phyloP scores from a whole-genome alignment of 2,888 invertebrate genomes.

The Lasiommata megera region DNA sequence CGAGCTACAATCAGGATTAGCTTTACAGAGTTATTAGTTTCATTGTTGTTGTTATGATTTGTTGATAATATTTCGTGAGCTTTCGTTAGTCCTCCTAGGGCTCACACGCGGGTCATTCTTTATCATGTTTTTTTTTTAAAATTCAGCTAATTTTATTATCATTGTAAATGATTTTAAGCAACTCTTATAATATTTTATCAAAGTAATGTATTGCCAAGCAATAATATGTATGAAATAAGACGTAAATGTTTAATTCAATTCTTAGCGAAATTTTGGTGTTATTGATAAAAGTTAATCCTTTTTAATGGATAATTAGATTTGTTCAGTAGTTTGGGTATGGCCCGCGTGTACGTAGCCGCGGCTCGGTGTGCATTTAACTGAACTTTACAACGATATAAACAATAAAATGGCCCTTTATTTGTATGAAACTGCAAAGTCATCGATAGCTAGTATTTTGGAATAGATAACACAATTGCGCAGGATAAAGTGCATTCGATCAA shows the following conservation, averaged over 20 bases:
- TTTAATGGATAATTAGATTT: conserved; percentile 20
- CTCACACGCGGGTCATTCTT: conserved; percentile 49
- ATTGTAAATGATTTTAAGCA: conserved; percentile 25
- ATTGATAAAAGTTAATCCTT: conserved; percentile 15
- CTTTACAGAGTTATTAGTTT: conserved; percentile 68
- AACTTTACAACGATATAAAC: conserved; percentile 3
- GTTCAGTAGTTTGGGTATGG: conserved; percentile 38
- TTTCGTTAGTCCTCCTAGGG: conserved; percentile 66
- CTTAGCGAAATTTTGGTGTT: conserved; percentile 3
- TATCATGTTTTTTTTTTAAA: conserved; percentile 25
- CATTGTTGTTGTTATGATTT: conserved; percentile 71
- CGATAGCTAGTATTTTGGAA: neutral
- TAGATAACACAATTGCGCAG: conserved; percentile 2
- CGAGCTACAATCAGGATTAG: conserved; percentile 73
- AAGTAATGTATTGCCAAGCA: conserved; percentile 26
- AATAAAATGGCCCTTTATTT: neutral
- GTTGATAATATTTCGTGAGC: conserved; percentile 60
- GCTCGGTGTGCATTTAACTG: conserved; percentile 32
- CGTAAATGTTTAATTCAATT: conserved; percentile 1
- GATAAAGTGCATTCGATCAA: conserved; percentile 29
- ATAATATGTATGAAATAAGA: conserved; percentile 25
- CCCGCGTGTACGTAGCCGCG: conserved; percentile 43
- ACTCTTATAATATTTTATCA: conserved; percentile 13
- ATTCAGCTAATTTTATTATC: conserved; percentile 12
- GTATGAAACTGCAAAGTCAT: neutral